phyloP scores from a whole-genome alignment of 2,888 invertebrate species.

The Hemicrepidius hirtus region DNA sequence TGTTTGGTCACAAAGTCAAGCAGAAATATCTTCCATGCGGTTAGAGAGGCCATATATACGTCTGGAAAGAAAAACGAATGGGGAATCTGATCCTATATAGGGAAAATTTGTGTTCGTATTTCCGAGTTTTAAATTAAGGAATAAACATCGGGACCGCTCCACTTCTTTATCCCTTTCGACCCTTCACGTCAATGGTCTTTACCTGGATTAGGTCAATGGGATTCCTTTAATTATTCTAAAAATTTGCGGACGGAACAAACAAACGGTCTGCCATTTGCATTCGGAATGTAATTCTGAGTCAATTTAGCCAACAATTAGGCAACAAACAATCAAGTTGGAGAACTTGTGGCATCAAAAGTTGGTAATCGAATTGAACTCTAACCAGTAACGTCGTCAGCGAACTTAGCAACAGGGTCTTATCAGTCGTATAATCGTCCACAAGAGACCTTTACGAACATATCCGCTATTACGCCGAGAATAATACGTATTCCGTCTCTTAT shows the following conservation, averaged over 20 bases:
- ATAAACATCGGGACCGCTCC: slow-evolving; percentile 14
- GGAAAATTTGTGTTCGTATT: slow-evolving; percentile 31
- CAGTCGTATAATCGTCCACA: slow-evolving; percentile 52
- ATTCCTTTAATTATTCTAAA: too few species aligned
- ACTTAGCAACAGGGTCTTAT: slow-evolving; percentile 51
- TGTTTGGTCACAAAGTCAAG: slow-evolving; percentile 52
- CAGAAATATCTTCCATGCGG: slow-evolving; percentile 49
- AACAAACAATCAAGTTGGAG: slow-evolving; percentile 22
- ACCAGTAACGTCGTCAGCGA: slow-evolving; percentile 46
- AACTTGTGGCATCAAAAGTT: slow-evolving; percentile 43
- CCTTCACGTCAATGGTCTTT: slow-evolving; percentile 8
- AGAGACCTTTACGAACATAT: slow-evolving; percentile 49
- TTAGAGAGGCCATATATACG: slow-evolving; percentile 39
- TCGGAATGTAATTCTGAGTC: slow-evolving; percentile 11
- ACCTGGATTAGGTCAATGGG: too few species aligned
- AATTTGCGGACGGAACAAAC: not conserved
- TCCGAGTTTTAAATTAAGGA: slow-evolving; percentile 24
- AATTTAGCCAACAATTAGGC: slow-evolving; percentile 32
- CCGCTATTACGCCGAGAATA: slow-evolving; percentile 48
- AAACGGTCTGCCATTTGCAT: not conserved
- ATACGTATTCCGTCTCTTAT: slow-evolving; percentile 50
- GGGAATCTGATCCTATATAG: slow-evolving; percentile 32
- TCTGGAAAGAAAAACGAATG: slow-evolving; percentile 27
- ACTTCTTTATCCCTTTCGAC: slow-evolving; percentile 10
- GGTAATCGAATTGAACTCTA: slow-evolving; percentile 47